Base-by-base conservation (phyloP, 2,113 vertebrate genomes). In the Laticauda colubrina region DNA sequence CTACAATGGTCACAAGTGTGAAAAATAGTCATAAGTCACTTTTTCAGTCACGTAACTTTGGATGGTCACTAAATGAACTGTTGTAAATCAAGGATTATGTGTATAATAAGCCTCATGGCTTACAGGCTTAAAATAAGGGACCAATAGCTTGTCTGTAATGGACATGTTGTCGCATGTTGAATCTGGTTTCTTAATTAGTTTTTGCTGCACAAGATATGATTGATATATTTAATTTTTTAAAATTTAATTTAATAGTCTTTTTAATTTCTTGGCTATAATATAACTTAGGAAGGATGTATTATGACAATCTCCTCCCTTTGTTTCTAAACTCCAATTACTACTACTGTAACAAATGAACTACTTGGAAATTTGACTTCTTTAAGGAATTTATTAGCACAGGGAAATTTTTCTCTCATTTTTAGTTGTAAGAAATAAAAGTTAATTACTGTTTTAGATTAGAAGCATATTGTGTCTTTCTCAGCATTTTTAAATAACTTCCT, bases 401-500 rank as follows among this genome's bases (percentile, higher is more conserved):
- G 75, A 87, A 26, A 81, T 91, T 93, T 53, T 54, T 91, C 90
- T 92, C 69, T 93, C 94, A 90, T 3, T 93, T 88, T 48, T 81
- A 69, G 90, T 64, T 29, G 34, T 0, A 0, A 56, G 95, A 94
- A 96, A 96, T 94, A 96, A 96, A 95, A 85, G 56, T 9, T 94
- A 75, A 92, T 89, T 89, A 64, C 7, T 51, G 91, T 14, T 54
- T 90, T 85, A 56, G 93, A 64, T 5, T 21, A 89, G 26, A 8
- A 0, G 29, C 26, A 81, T 75, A 34, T 93, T 87, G 92, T 94
- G 2, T 2, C 54, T 24, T 9, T 9, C 85, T 55, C 55, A 43
- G n/a, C 14, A 0, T 54, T 95, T 95, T 88, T 54, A 43, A 23
- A 88, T 43, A 85, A 56, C 51, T 81, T 14, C 2, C 0, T 6